Conservation (phyloP, 2,888 invertebrate species). For the Polydrusus tereticollis region DNA sequence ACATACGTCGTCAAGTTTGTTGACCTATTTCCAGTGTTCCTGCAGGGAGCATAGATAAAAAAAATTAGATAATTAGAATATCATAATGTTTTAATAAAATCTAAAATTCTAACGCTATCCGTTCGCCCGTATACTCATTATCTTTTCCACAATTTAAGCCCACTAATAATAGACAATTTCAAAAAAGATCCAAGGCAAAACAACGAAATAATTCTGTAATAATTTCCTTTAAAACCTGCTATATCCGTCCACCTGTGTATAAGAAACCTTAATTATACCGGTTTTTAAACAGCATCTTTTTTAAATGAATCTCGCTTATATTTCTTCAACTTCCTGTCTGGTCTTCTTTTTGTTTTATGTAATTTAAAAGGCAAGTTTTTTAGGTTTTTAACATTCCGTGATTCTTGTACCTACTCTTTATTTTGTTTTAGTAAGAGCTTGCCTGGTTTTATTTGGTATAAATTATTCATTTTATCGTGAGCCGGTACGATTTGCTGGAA, state of each 20-base stretch:
- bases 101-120: not conserved
- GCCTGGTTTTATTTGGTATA: not conserved
- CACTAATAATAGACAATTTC: constrained; percentile 29
- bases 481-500: not conserved
- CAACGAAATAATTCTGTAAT: constrained; percentile 13
- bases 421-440: not conserved
- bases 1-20: no score
- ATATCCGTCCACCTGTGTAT: constrained; percentile 45
- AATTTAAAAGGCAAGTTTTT: constrained; percentile 9
- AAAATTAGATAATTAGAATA: not conserved
- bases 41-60: not conserved
- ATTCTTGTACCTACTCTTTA: not conserved
- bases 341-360: constrained; percentile 11
- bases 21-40: no score
- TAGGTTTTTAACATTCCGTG: not conserved
- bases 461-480: not conserved
- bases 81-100: not conserved
- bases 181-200: constrained; percentile 20
- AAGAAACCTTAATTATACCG: constrained; percentile 40
- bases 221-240: constrained; percentile 39
- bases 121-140: no score
- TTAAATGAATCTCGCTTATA: constrained; percentile 16
- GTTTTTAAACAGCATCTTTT: constrained; percentile 34
- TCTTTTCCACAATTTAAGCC: not conserved
- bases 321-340: constrained; percentile 44